These are phyloP conservation scores for Micromussa lordhowensis DNA, from an alignment of 92 coral and sea anemone genomes.

Conservation along the genomic window DNA sequence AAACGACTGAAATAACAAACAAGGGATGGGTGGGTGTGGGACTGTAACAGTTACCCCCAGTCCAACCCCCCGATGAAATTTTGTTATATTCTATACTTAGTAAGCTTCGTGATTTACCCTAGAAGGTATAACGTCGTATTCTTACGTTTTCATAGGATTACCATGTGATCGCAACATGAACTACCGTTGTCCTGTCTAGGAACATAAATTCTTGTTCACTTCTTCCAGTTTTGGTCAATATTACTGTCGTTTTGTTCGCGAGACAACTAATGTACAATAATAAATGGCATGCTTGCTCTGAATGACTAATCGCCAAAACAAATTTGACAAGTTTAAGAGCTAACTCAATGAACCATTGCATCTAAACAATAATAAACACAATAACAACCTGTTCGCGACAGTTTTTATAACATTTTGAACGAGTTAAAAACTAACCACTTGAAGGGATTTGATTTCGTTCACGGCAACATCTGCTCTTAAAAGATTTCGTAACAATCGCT, in stretches of 20 bases:
- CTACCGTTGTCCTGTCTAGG: neutral
- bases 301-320: neutral
- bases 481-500: neutral
- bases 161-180: too few species aligned
- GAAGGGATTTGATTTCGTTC: neutral
- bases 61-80: neutral
- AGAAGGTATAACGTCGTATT: neutral
- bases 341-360: neutral
- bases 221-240: neutral
- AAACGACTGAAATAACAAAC: too few species aligned
- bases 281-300: neutral
- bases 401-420: neutral
- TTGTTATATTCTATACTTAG: neutral
- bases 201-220: neutral
- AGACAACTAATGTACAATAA: neutral
- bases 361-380: neutral
- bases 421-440: neutral
- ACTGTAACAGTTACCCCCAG: too few species aligned
- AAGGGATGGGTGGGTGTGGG: too few species aligned
- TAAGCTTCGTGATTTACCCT: too few species aligned
- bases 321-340: neutral
- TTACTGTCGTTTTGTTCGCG: neutral
- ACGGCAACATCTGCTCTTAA: too few species aligned
- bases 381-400: constrained; percentile 8
- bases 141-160: too few species aligned